Evolutionary conservation across 2,888 invertebrate genomes (phyloP).

Genomic region (Harpalus rufipes): DNA sequence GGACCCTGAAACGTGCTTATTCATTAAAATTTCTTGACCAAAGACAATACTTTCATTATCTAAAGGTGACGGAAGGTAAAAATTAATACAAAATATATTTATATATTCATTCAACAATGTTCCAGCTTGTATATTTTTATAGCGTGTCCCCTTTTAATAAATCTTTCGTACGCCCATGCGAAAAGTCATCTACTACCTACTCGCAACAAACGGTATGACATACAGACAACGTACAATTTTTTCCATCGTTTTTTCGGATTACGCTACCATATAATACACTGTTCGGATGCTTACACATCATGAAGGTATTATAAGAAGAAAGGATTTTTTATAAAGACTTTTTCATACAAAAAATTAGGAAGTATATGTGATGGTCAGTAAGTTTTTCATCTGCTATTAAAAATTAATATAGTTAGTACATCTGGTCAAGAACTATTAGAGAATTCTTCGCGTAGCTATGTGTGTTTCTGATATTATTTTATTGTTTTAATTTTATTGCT

Average conservation of each 20-base stretch:
- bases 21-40: too few relatives aligned
- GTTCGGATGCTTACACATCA: constrained; percentile 58
- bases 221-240: constrained; percentile 60
- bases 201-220: constrained; percentile 65
- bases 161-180: constrained; percentile 32
- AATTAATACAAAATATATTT: too few relatives aligned
- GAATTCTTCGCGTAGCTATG: constrained; percentile 1
- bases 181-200: constrained; percentile 56
- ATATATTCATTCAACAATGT: not conserved
- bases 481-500: not conserved
- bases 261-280: constrained; percentile 55
- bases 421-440: not conserved
- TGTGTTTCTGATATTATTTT: not conserved
- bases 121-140: not conserved
- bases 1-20: too few relatives aligned
- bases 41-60: too few relatives aligned
- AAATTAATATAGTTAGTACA: constrained; percentile 47
- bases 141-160: not conserved
- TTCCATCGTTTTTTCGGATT: constrained; percentile 44
- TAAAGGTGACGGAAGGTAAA: too few relatives aligned
- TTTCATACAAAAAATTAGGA: constrained; percentile 55
- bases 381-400: constrained; percentile 36
- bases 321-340: constrained; percentile 25
- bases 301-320: constrained; percentile 59
- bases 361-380: constrained; percentile 49